phyloP scores from a whole-genome alignment of 2,113 vertebrate genomes.

The Crocuta crocuta region DNA sequence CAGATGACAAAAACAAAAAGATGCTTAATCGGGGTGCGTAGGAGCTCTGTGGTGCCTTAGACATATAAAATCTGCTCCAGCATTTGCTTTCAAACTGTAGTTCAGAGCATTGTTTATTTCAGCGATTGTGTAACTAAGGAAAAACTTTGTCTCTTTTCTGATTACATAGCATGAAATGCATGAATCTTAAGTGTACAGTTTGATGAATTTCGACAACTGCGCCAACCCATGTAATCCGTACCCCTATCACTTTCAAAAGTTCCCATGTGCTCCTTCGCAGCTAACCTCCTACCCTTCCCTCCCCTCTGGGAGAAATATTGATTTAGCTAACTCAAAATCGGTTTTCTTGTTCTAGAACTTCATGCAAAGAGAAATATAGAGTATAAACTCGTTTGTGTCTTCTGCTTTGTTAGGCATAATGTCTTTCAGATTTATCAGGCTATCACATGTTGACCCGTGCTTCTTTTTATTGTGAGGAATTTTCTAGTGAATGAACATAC shows the following conservation, averaged over 20 bases:
- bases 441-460: not conserved
- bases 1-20: not conserved
- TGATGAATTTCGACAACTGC: constrained; percentile 38
- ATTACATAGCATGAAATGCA: not conserved
- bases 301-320: not conserved
- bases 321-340: not conserved
- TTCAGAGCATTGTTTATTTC: not conserved
- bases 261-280: not conserved
- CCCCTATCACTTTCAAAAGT: not conserved
- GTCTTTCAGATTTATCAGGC: not conserved
- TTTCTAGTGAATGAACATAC: not conserved
- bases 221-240: not conserved
- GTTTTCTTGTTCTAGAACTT: constrained; percentile 28
- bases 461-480: not conserved
- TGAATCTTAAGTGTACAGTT: not conserved
- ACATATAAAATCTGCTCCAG: not conserved
- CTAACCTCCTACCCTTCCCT: not conserved
- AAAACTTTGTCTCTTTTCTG: not conserved
- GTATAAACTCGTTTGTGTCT: not conserved
- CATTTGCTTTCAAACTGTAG: not conserved
- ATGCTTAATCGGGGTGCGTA: not conserved
- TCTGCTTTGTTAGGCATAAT: not conserved
- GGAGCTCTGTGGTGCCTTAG: not conserved
- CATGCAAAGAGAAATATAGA: not conserved
- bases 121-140: not conserved